These are phyloP conservation scores for Phengaris arion DNA, from an alignment of 2,888 invertebrate species.

Conservation along the genomic window DNA sequence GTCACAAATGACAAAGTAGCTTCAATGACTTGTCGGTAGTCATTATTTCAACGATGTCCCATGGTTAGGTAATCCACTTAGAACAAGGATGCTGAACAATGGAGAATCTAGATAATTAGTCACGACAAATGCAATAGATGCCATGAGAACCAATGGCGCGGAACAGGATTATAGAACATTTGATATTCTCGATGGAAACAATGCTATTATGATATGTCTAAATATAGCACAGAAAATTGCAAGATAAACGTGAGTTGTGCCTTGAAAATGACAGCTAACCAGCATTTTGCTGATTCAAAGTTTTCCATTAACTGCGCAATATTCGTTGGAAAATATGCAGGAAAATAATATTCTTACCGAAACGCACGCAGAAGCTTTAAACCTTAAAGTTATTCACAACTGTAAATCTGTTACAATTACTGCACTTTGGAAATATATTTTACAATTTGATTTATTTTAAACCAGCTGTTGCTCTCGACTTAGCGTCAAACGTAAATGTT, in stretches of 20 bases:
- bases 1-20: background rate
- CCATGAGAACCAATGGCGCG: slow-evolving; percentile 1
- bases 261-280: slow-evolving; percentile 11
- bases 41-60: background rate
- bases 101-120: slow-evolving; percentile 4
- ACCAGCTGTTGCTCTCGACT: background rate
- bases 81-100: slow-evolving; percentile 25
- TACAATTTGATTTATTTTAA: too few species aligned
- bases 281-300: background rate
- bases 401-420: background rate
- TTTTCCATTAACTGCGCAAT: slow-evolving; percentile 15
- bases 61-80: slow-evolving; percentile 13
- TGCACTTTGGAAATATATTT: too few species aligned
- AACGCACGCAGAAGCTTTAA: background rate
- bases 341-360: background rate
- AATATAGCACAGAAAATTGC: background rate
- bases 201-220: background rate
- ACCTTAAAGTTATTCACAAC: background rate
- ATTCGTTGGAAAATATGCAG: background rate
- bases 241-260: slow-evolving; percentile 5
- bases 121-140: slow-evolving; percentile 15
- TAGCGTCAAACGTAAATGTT: background rate
- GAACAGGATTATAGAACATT: background rate
- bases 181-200: slow-evolving; percentile 2
- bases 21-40: background rate